Evolutionary conservation across 2,888 invertebrate species (phyloP).

Genomic region (Athripsodes cinereus): DNA sequence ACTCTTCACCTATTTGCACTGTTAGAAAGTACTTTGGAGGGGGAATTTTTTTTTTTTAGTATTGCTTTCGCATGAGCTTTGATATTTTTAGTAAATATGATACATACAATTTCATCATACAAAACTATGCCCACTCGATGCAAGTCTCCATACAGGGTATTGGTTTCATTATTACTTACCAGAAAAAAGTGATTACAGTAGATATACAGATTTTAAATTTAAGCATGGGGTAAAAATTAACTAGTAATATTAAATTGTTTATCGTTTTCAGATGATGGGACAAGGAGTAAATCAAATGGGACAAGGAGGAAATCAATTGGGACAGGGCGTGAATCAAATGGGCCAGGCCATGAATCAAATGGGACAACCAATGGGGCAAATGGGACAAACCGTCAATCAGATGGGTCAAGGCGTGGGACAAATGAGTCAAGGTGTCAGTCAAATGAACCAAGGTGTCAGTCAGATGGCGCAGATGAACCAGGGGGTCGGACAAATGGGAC

Average conservation of each 20-base stretch:
- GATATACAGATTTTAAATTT: background rate
- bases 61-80: too few relatives aligned
- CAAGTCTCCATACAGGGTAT: too few relatives aligned
- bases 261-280: slow-evolving; percentile 33
- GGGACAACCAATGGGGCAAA: slow-evolving; percentile 42
- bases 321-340: slow-evolving; percentile 47
- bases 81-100: too few relatives aligned
- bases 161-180: too few relatives aligned
- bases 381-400: slow-evolving; percentile 43
- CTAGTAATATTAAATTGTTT: background rate
- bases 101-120: too few relatives aligned
- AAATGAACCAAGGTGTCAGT: slow-evolving; percentile 44
- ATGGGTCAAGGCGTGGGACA: slow-evolving; percentile 46
- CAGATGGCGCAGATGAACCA: slow-evolving; percentile 46
- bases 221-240: background rate
- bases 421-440: slow-evolving; percentile 46
- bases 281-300: slow-evolving; percentile 47
- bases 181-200: background rate
- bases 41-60: too few relatives aligned
- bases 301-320: slow-evolving; percentile 43
- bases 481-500: slow-evolving; percentile 44
- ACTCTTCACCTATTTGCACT: too few relatives aligned
- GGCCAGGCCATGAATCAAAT: slow-evolving; percentile 45
- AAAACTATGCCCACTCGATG: background rate
- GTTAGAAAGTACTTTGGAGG: too few relatives aligned